Percentiles rank a stretch among this genome's conserved stretches.
Evolutionary conservation across 1,140 invertebrate species (phyloP).

Genomic region (Heliconius hewitsoni): DNA sequence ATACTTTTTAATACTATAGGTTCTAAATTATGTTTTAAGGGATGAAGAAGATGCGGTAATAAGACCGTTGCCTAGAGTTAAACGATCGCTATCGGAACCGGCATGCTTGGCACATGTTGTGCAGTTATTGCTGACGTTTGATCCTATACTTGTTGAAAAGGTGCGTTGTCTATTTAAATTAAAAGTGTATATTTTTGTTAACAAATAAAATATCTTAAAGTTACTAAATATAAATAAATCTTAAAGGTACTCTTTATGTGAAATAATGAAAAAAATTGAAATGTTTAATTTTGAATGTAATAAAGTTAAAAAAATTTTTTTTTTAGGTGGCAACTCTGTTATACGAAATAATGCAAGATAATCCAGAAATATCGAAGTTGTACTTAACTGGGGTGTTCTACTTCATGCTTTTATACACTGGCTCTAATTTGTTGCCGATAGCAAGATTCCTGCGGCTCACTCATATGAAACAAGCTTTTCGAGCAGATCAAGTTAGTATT

Average conservation of each 20-base stretch:
- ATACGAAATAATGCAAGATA: conserved; percentile 96
- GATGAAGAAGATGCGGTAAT: conserved; percentile 95
- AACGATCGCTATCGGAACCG: conserved; percentile 93
- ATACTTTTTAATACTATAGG: too few relatives aligned
- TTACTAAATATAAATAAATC: too few relatives aligned
- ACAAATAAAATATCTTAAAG: too few relatives aligned
- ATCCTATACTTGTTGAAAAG: conserved; percentile 97
- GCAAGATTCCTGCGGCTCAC: conserved; percentile 96
- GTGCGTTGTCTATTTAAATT: conserved; percentile 36
- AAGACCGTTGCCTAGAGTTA: conserved; percentile 95
- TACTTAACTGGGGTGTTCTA: conserved; percentile 98
- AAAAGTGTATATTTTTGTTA: background rate
- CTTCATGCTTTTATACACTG: conserved; percentile 99
- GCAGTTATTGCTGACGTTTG: conserved; percentile 97
- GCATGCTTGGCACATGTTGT: conserved; percentile 96
- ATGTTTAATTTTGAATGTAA: background rate
- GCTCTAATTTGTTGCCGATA: conserved; percentile 98
- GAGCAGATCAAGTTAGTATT: conserved; percentile 89
- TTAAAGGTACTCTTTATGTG: too few relatives aligned
- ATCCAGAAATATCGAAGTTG: conserved; percentile 95
- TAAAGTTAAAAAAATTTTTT: background rate
- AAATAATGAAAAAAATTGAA: too few relatives aligned
- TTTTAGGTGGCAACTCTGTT: conserved; percentile 90
- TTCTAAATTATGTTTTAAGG: conserved; percentile 74
- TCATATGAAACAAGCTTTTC: conserved; percentile 96